phyloP scores from a whole-genome alignment of 2,888 invertebrate genomes.

The Luperina testacea region DNA sequence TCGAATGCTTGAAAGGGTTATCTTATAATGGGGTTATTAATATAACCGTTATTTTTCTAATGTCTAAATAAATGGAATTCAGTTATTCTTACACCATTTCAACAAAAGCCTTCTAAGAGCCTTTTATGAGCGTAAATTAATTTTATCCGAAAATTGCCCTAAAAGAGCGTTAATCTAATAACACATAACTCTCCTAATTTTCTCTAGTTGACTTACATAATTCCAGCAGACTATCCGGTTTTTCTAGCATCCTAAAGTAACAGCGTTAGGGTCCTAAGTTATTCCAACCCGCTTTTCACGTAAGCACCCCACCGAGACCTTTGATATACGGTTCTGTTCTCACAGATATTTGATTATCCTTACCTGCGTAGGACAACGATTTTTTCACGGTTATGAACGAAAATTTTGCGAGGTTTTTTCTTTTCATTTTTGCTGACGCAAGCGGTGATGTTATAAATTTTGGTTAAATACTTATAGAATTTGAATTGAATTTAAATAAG shows the following conservation, averaged over 20 bases:
- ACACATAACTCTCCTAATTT: conserved; percentile 36
- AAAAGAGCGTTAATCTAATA: conserved; percentile 35
- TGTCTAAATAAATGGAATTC: too few species aligned
- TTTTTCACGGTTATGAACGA: conserved; percentile 57
- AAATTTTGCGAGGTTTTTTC: conserved; percentile 48
- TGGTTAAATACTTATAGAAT: conserved; percentile 29
- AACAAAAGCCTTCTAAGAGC: not conserved
- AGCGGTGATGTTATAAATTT: conserved; percentile 44
- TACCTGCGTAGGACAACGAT: conserved; percentile 62
- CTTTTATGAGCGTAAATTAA: not conserved
- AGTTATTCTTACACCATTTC: not conserved
- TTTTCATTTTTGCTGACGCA: conserved; percentile 38
- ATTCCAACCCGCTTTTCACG: conserved; percentile 60
- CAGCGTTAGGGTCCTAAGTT: conserved; percentile 58
- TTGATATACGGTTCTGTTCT: conserved; percentile 64
- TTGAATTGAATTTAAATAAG: not conserved
- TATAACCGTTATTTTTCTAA: too few species aligned
- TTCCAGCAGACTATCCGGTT: conserved; percentile 52
- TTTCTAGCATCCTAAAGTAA: conserved; percentile 61
- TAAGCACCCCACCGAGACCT: conserved; percentile 64
- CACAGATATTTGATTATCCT: conserved; percentile 66
- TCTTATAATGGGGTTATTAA: too few species aligned
- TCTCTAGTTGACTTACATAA: conserved; percentile 34
- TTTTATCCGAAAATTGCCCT: not conserved
- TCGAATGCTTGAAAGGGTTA: too few species aligned